A percentile compares a stretch with the other conserved stretches of the same genome.
Evolutionary conservation across 2,797 vertebrate genomes (phyloP).

Genomic region (Enteromius unitaeniatus): DNA sequence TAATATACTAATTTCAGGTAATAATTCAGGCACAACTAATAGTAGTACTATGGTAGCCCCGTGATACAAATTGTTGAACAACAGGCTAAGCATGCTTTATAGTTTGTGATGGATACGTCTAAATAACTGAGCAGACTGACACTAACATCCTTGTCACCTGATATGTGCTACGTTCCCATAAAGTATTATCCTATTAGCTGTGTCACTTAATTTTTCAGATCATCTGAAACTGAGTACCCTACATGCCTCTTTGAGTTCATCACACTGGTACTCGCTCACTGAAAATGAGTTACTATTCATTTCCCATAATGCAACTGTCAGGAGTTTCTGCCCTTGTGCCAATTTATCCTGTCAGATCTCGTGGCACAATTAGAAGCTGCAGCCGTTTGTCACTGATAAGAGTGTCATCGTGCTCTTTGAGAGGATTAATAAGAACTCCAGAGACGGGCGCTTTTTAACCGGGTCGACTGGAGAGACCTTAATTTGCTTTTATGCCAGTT

Average conservation of each 20-base stretch:
- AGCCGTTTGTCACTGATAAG: constrained; percentile 75
- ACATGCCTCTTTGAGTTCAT: constrained; percentile 29
- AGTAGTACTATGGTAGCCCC: neutral
- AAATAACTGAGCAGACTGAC: neutral
- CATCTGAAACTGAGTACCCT: constrained; percentile 5
- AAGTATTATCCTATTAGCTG: constrained; percentile 6
- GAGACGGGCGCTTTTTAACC: constrained; percentile 14
- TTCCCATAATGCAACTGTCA: constrained; percentile 56
- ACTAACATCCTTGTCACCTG: neutral
- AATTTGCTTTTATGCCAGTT: constrained; percentile 21
- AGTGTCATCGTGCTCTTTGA: constrained; percentile 71
- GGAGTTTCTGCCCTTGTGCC: constrained; percentile 61
- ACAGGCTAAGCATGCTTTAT: neutral
- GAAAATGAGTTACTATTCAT: constrained; percentile 43
- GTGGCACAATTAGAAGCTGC: constrained; percentile 73
- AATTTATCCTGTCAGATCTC: constrained; percentile 76
- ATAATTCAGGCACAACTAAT: neutral
- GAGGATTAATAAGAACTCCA: constrained; percentile 73
- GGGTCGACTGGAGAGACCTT: constrained; percentile 22
- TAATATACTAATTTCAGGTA: neutral
- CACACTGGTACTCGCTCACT: neutral
- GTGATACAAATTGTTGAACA: neutral
- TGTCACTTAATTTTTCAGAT: constrained; percentile 16
- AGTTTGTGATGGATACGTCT: neutral
- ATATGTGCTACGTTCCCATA: neutral